Conservation (phyloP, 2,113 vertebrate genomes). For the Rhegmatorhina hoffmannsi region DNA sequence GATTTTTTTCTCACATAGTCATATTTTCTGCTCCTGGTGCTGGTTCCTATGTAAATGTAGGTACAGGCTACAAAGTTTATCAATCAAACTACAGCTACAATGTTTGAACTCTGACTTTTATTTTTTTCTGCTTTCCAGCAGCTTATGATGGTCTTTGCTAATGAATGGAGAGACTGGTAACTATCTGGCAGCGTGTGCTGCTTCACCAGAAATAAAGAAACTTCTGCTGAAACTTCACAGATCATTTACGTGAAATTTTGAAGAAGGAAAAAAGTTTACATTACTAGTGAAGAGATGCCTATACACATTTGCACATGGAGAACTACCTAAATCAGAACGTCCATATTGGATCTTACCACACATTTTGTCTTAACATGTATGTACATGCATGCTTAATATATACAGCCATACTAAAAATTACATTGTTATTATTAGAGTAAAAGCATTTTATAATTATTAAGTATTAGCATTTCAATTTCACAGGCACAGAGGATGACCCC, state of each 20-base stretch:
- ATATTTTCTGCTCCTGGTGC: neutral
- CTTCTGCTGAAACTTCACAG: neutral
- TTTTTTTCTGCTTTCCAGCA: constrained; percentile 7
- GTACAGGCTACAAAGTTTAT: constrained; percentile 11
- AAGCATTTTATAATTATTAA: neutral
- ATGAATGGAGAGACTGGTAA: neutral
- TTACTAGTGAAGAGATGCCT: neutral
- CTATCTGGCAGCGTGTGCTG: neutral
- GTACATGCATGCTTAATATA: neutral
- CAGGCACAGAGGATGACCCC: neutral
- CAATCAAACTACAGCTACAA: neutral
- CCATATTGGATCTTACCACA: neutral
- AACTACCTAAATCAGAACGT: neutral
- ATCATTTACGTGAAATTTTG: neutral
- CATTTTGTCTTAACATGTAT: neutral
- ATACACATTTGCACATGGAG: neutral
- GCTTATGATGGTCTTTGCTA: neutral
- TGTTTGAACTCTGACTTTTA: neutral
- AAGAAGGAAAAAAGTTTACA: neutral
- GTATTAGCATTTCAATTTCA: neutral
- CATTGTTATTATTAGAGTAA: neutral
- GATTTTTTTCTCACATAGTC: neutral
- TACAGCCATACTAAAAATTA: neutral
- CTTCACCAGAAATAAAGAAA: neutral
- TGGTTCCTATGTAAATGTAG: neutral